Percentiles rank a stretch among this genome's conserved stretches.
Evolutionary conservation across 1,140 invertebrate species (phyloP).

Genomic region (Atta colombica): DNA sequence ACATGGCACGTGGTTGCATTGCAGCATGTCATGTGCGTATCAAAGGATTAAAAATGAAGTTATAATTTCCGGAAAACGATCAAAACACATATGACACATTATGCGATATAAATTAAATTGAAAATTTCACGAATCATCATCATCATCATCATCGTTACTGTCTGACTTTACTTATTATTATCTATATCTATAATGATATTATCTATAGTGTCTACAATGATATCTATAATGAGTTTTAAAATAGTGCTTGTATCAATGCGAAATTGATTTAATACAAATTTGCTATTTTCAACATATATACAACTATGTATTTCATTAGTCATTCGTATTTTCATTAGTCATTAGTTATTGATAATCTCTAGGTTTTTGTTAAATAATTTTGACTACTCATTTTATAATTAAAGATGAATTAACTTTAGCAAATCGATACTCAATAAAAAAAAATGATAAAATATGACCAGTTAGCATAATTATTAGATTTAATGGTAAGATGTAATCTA

Average conservation of each 20-base stretch:
- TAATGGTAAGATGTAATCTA: neutral
- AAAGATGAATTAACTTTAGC: no score
- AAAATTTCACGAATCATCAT: neutral
- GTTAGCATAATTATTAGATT: no score
- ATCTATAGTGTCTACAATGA: no score
- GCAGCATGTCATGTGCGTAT: neutral
- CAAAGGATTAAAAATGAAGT: neutral
- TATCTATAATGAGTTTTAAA: neutral
- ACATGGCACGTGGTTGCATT: slow-evolving; percentile 1
- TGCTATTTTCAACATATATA: no score
- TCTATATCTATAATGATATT: no score
- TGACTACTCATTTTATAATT: no score
- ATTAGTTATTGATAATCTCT: no score
- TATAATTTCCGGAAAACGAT: neutral
- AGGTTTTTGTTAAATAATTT: no score
- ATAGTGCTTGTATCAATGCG: neutral
- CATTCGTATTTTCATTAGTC: no score
- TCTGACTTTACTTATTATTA: neutral
- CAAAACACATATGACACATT: neutral
- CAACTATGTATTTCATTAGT: no score
- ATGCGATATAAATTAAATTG: neutral
- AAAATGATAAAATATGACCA: no score
- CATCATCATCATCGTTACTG: neutral
- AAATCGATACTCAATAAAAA: no score
- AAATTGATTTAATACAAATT: neutral